These are phyloP conservation scores for Muscicapa striata DNA, from an alignment of 2,797 vertebrate species.

Conservation along the genomic window DNA sequence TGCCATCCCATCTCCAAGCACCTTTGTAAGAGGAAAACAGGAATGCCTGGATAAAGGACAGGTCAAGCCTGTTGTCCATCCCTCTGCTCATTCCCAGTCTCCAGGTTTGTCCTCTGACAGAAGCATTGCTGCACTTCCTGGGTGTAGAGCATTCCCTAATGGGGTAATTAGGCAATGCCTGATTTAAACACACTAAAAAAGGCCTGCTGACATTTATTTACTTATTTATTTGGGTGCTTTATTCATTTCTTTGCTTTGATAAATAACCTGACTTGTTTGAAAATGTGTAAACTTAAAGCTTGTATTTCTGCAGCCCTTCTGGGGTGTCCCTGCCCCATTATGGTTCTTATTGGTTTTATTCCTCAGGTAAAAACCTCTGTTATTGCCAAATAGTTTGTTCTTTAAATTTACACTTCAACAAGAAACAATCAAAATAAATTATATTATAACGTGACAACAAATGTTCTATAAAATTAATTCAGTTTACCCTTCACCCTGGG, in stretches of 20 bases:
- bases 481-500: background rate
- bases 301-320: background rate
- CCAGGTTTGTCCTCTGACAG: background rate
- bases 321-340: background rate
- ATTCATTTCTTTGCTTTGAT: background rate
- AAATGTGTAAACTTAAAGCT: background rate
- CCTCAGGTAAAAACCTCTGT: background rate
- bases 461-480: background rate
- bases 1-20: background rate
- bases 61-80: background rate
- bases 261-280: background rate
- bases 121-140: background rate
- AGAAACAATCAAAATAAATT: background rate
- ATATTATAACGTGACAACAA: background rate
- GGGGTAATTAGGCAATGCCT: background rate
- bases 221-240: background rate
- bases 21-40: background rate
- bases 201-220: background rate
- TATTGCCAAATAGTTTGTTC: background rate
- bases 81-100: background rate
- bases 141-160: background rate
- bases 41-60: background rate
- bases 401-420: background rate
- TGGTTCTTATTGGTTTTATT: background rate
- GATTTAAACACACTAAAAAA: background rate